Evolutionary conservation across 2,888 invertebrate genomes (phyloP).

Genomic region (Tinea trinotella): DNA sequence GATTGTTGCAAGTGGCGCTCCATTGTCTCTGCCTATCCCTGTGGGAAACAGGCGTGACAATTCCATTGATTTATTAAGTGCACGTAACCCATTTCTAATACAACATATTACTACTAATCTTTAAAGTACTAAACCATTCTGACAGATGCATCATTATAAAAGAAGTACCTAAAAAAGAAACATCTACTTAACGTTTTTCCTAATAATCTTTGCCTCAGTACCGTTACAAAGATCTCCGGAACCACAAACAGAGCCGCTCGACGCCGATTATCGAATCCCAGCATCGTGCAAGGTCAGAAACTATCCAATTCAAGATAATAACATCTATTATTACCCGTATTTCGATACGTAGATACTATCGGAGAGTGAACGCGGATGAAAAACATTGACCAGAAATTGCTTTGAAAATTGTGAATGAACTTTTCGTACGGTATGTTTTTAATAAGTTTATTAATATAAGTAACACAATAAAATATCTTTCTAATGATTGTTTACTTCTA

Average conservation of each 20-base stretch:
- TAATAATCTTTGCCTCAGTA: conserved; percentile 19
- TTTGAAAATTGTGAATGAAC: too few relatives aligned
- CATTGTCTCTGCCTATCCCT: too few relatives aligned
- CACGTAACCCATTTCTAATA: too few relatives aligned
- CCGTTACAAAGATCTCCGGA: conserved; percentile 51
- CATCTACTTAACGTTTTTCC: neutral
- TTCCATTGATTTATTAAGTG: too few relatives aligned
- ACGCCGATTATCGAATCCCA: conserved; percentile 47
- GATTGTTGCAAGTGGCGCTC: too few relatives aligned
- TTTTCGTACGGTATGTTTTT: too few relatives aligned
- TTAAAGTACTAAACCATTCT: too few relatives aligned
- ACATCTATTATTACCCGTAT: conserved; percentile 11
- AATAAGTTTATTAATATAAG: too few relatives aligned
- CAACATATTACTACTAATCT: too few relatives aligned
- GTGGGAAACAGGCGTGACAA: too few relatives aligned
- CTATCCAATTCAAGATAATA: conserved; percentile 14
- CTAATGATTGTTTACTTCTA: too few relatives aligned
- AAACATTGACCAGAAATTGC: neutral
- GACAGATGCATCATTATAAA: neutral
- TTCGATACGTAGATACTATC: conserved; percentile 4
- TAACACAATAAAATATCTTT: too few relatives aligned
- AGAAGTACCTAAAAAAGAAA: neutral
- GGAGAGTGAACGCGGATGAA: neutral
- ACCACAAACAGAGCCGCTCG: conserved; percentile 41
- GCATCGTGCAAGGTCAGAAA: conserved; percentile 39